phyloP scores from a whole-genome alignment of 2,797 vertebrate genomes.

The Lepus townsendii region DNA sequence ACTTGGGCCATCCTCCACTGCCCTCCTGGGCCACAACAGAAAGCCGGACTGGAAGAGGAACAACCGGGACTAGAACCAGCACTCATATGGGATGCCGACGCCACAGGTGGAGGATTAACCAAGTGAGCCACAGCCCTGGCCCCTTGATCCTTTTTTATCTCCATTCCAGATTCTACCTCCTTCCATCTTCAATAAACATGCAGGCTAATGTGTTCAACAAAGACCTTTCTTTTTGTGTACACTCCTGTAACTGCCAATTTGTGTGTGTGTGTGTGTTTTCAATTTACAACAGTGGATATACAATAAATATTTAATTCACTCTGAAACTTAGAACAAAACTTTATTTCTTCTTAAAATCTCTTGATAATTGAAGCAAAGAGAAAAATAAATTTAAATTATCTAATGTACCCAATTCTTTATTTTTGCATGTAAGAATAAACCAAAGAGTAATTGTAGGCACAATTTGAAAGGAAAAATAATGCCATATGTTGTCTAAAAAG shows the following conservation, averaged over 20 bases:
- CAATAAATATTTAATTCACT: neutral
- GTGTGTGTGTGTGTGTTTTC: neutral
- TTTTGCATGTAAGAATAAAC: neutral
- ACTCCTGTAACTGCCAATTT: neutral
- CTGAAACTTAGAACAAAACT: slow-evolving; percentile 26
- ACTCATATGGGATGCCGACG: too few relatives aligned
- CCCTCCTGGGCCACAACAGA: too few relatives aligned
- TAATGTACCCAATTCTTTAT: neutral
- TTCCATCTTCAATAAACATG: neutral
- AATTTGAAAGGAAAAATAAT: neutral
- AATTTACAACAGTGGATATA: neutral
- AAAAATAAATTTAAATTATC: slow-evolving; percentile 32
- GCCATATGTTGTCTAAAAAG: slow-evolving; percentile 33
- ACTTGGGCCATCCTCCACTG: too few relatives aligned
- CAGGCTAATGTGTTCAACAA: neutral
- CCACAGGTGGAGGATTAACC: too few relatives aligned
- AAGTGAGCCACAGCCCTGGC: too few relatives aligned
- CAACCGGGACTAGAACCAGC: too few relatives aligned
- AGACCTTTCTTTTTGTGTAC: neutral
- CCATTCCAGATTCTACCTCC: neutral
- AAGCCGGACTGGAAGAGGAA: too few relatives aligned
- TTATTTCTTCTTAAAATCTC: slow-evolving; percentile 38
- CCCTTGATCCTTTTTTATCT: neutral
- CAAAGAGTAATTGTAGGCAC: neutral
- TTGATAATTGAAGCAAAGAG: neutral